A percentile compares a stretch with the other conserved stretches of the same genome.
Evolutionary conservation across 2,797 vertebrate genomes (phyloP).

Genomic region (Sebastes nivosus): DNA sequence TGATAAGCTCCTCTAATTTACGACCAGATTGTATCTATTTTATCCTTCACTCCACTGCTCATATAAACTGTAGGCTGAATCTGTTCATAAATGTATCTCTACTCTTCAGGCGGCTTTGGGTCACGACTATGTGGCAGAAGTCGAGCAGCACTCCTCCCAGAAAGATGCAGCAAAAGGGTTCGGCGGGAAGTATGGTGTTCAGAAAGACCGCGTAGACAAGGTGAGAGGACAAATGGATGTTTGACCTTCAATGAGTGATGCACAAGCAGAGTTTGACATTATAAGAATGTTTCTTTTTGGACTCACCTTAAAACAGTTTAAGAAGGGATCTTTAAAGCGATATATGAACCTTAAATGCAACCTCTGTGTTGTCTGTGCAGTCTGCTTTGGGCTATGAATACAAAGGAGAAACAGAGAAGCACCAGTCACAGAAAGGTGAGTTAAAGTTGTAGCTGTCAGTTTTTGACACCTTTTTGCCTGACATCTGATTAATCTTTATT

Average conservation of each 20-base stretch:
- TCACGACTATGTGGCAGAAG: constrained; percentile 87
- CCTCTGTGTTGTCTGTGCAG: constrained; percentile 70
- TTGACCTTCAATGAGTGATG: neutral
- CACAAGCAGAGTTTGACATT: neutral
- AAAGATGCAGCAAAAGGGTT: constrained; percentile 92
- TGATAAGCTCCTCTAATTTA: neutral
- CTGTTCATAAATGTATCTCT: neutral
- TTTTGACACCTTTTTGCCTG: neutral
- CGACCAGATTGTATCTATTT: neutral
- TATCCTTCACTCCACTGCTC: neutral
- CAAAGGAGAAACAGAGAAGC: constrained; percentile 90
- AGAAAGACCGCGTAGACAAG: constrained; percentile 92
- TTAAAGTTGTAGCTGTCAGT: neutral
- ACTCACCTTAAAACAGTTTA: neutral
- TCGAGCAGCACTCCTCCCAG: constrained; percentile 93
- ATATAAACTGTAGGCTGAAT: neutral
- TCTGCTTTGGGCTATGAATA: constrained; percentile 94
- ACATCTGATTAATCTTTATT: neutral
- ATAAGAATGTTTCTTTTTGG: neutral
- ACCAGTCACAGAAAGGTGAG: constrained; percentile 89
- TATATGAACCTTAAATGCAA: neutral
- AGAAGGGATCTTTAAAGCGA: neutral
- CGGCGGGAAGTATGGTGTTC: constrained; percentile 93
- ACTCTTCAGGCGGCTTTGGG: constrained; percentile 87
- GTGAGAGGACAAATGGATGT: constrained; percentile 65